Evolutionary conservation across 2,797 vertebrate genomes (phyloP).

Genomic region (Anguilla obscura): DNA sequence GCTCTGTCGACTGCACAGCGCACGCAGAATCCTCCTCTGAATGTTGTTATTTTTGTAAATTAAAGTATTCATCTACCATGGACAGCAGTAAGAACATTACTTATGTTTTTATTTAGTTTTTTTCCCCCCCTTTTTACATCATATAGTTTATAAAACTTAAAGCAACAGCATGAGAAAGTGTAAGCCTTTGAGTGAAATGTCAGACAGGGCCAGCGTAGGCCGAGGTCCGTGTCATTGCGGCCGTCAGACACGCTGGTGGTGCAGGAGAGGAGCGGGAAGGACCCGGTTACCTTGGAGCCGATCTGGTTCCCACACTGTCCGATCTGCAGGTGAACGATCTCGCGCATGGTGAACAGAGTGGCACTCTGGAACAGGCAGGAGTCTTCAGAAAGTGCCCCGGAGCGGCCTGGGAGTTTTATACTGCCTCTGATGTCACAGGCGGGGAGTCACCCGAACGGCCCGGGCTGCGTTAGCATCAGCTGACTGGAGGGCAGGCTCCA

Average conservation of each 20-base stretch:
- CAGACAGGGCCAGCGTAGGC: not conserved
- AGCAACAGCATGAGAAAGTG: not conserved
- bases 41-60: not conserved
- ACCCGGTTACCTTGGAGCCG: constrained; percentile 84
- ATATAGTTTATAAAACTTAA: not conserved
- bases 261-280: not conserved
- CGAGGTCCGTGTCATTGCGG: not conserved
- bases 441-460: constrained; percentile 43
- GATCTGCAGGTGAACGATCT: constrained; percentile 96
- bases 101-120: not conserved
- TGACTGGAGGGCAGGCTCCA: no score
- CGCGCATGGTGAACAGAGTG: constrained; percentile 83
- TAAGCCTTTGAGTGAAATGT: not conserved
- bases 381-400: constrained; percentile 39
- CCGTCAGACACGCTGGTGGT: not conserved
- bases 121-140: not conserved
- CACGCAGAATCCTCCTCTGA: not conserved
- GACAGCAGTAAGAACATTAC: not conserved
- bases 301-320: constrained; percentile 99
- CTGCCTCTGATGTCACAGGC: constrained; percentile 62
- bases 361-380: constrained; percentile 33
- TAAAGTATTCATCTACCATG: not conserved
- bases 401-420: constrained; percentile 38
- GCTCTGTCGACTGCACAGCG: not conserved
- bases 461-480: no score